These are phyloP conservation scores for Coleophora deauratella DNA, from an alignment of 2,888 invertebrate genomes.

Conservation along the genomic window DNA sequence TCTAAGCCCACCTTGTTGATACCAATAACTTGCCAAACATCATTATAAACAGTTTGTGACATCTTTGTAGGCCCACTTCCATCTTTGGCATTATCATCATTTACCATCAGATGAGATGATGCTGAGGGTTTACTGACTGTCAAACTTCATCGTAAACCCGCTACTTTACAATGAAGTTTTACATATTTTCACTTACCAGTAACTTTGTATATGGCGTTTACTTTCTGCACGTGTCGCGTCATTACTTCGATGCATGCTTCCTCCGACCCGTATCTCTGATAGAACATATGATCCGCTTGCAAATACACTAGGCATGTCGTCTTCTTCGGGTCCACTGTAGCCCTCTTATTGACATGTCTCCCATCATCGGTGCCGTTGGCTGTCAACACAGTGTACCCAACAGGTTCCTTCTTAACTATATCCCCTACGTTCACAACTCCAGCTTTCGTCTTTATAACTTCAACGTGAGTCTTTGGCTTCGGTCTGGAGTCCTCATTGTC, in stretches of 20 bases:
- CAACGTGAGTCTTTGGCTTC: conserved; percentile 79
- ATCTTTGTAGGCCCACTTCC: no score
- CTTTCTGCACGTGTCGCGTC: conserved; percentile 94
- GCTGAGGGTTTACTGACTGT: no score
- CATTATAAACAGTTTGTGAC: no score
- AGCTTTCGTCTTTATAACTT: conserved; percentile 78
- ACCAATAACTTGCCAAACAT: no score
- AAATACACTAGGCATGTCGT: conserved; percentile 96
- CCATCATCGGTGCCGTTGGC: conserved; percentile 69
- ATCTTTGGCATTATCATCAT: no score
- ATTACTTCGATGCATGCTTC: conserved; percentile 97
- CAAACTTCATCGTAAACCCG: no score
- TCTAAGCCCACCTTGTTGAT: no score
- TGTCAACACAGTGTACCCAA: conserved; percentile 61
- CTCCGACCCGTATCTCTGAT: conserved; percentile 93
- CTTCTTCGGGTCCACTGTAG: conserved; percentile 87
- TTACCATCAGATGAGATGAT: no score
- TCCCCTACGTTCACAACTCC: conserved; percentile 78
- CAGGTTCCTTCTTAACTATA: conserved; percentile 75
- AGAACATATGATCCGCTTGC: conserved; percentile 97
- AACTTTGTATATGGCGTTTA: conserved; percentile 89
- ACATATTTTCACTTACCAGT: conserved; percentile 75
- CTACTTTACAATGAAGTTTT: no score
- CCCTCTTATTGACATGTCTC: conserved; percentile 77
- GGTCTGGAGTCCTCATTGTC: conserved; percentile 72